A percentile compares a stretch with the other conserved stretches of the same genome.
Evolutionary conservation across 1,140 invertebrate species (phyloP).

Genomic region (Holotrichia oblita): DNA sequence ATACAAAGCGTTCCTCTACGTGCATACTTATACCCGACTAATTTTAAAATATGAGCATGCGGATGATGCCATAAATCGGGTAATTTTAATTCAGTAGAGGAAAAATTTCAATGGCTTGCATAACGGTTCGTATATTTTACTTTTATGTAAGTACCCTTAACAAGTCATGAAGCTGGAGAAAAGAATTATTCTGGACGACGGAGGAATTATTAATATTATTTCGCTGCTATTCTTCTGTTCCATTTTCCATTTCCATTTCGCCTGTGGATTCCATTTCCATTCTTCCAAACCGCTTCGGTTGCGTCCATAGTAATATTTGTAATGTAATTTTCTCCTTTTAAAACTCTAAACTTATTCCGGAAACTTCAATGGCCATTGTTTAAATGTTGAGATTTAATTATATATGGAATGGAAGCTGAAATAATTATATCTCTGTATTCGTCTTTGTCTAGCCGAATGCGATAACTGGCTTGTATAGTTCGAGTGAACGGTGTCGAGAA

Average conservation of each 20-base stretch:
- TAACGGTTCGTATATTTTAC: background rate
- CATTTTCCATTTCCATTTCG: background rate
- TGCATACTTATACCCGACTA: background rate
- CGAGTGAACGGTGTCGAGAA: background rate
- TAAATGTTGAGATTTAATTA: slow-evolving; percentile 32
- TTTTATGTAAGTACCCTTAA: background rate
- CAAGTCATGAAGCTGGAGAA: background rate
- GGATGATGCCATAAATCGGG: background rate
- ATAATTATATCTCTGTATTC: slow-evolving; percentile 27
- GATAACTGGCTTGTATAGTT: background rate
- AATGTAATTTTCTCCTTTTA: slow-evolving; percentile 31
- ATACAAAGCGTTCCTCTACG: background rate
- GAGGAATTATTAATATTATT: slow-evolving; percentile 2
- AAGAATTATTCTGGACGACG: background rate
- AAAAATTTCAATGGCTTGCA: background rate
- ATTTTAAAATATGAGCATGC: background rate
- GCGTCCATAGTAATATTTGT: background rate
- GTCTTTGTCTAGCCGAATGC: background rate
- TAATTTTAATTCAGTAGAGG: no score
- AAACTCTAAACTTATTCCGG: slow-evolving; percentile 24
- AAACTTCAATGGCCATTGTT: slow-evolving; percentile 21
- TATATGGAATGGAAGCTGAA: slow-evolving; percentile 25
- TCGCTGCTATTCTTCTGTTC: background rate
- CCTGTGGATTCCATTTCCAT: background rate
- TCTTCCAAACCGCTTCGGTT: background rate